Conservation (phyloP, 2,888 invertebrate genomes). For the Mythimna vitellina region DNA sequence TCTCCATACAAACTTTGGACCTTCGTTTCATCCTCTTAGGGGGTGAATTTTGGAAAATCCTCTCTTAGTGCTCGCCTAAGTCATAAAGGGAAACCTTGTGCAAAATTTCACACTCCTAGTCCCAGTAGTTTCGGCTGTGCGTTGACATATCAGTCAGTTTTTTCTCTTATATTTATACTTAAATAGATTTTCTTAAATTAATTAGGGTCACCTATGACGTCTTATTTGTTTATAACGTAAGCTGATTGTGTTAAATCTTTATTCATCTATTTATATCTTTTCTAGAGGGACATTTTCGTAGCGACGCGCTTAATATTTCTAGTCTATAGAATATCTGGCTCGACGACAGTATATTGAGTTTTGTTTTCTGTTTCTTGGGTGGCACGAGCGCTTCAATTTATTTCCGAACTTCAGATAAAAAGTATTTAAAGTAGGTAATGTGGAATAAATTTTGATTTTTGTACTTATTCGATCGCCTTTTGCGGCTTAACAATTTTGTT, state of each 20-base stretch:
- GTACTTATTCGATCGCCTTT: conserved; percentile 54
- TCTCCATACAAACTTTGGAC: no score
- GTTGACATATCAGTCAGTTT: no score
- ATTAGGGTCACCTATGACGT: conserved; percentile 19
- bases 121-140: no score
- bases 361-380: conserved; percentile 69
- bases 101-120: no score
- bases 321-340: conserved; percentile 64
- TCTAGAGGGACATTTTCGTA: conserved; percentile 60
- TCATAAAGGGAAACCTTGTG: no score
- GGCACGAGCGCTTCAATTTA: conserved; percentile 70
- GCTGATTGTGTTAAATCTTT: conserved; percentile 48
- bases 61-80: no score
- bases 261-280: conserved; percentile 66
- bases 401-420: conserved; percentile 71
- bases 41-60: no score
- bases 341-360: conserved; percentile 61
- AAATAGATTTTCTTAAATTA: background rate
- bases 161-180: no score
- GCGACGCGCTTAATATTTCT: conserved; percentile 64
- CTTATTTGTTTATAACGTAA: conserved; percentile 34
- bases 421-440: conserved; percentile 69
- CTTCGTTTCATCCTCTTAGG: no score
- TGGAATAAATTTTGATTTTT: conserved; percentile 65
- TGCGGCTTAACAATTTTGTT: conserved; percentile 60